Evolutionary conservation across 2,113 vertebrate genomes (phyloP), one percentile per base, ranked within the genome.

Genomic region (Thinocorus orbignyianus): DNA sequence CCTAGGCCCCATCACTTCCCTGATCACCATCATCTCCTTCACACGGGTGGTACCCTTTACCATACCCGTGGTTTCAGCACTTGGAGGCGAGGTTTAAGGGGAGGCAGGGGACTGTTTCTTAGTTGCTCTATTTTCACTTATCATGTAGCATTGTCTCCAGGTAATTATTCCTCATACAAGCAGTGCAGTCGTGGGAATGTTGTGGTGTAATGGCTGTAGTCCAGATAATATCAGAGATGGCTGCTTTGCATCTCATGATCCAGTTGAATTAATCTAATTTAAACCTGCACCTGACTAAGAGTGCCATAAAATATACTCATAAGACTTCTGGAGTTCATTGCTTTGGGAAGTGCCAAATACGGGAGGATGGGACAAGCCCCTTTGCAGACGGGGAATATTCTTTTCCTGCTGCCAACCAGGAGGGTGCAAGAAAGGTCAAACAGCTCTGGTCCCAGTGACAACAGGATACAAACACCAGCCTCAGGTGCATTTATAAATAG

Each of bases 401-500:
- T 79, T 93, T 94, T 58, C 52, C 46, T 93, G 65, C 48, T 81
- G 35, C 64, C 52, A 52, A 2, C 48, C 7, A 42, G 31, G 61
- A 81, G 13, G 7, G 26, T 58, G 12, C 69, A 70, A 58, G 49
- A 80, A 72, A 95, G 83, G 84, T 81, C 90, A 77, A 74, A 62
- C 17, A 71, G 71, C 42, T 51, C 48, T 5, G 3, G 20, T 42
- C 16, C 20, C 46, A 30, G 49, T 28, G 83, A 68, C 35, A 52
- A 72, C 37, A 35, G 24, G 66, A 68, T 65, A 89, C 62, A 77
- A 83, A 84, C 84, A 11, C 33, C 24, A 10, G 66, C 52, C 87
- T 57, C 96, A 91, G 90, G 92, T 85, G 81, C 72, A 31, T 91
- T 96, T 98, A 97, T 96, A 97, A 97, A 97, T 96, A 97, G 96